Base-by-base conservation (phyloP, 2,113 vertebrate genomes). In the Pteruthius melanotis region DNA sequence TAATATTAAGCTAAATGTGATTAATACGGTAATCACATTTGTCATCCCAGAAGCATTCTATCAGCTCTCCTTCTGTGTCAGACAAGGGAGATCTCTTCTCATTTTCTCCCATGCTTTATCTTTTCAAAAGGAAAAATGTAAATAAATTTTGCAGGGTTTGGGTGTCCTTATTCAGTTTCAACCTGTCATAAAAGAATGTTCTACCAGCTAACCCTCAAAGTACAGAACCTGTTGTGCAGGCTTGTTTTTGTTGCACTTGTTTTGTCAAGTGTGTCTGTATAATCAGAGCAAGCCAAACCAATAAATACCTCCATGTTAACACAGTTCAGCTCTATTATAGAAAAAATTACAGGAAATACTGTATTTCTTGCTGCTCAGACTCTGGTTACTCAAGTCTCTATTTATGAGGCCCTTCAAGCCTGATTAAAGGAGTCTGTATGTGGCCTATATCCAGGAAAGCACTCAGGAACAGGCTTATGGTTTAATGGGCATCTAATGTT, bases 1-100 rank as follows among this genome's bases (percentile, higher is more conserved):
- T 80, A 95, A 47, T 50, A 79, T 95, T 93, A 91, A 47, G 35
- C 42, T 85, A 87, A 91, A 89, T 77, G 33, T 79, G 54, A 93
- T 94, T 96, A 95, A 95, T 94, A 93, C 23, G 28, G 54, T 91
- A 96, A 96, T 80, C 52, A 39, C 33, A 83, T 86, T 93, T 95
- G 61, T 63, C 37, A 93, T 91, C 57, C 79, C 78, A 86, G 75
- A 88, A 86, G 31, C 19, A 6, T 95, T 95, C 68, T 74, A 31
- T 63, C 71, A 75, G 39, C 47, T 80, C 27, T 86, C 81, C 72
- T 87, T 57, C 68, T 89, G 23, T 63, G 95, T 90, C 78, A 86
- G 75, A n/a, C 30, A 77, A 91, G 42, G 19, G 42, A 95, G 47
- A 4, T 39, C 17, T 83, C 27, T 66, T 87, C 39, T 54, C 33